Percentiles rank a stretch among this genome's conserved stretches.
Conservation (phyloP, 2,888 invertebrate species). For the Graphium colonna region DNA sequence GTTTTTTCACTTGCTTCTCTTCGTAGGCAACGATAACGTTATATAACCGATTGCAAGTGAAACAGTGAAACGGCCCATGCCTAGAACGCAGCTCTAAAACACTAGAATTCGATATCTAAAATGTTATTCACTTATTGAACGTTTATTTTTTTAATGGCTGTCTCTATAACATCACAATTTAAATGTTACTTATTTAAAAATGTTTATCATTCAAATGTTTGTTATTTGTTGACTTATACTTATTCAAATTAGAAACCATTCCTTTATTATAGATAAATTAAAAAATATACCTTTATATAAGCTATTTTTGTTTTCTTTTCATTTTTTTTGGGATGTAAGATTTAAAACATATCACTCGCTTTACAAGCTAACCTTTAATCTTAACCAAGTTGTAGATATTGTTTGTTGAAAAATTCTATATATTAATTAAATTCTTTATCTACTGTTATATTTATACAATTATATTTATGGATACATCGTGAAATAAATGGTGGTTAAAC, state of each 20-base stretch:
- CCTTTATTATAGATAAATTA: constrained; percentile 6
- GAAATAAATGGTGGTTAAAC: neutral
- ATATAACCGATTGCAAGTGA: too few relatives aligned
- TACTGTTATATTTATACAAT: constrained; percentile 7
- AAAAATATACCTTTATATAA: neutral
- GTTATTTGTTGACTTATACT: constrained; percentile 11
- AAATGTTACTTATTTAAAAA: neutral
- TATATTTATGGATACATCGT: constrained; percentile 7
- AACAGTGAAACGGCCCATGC: constrained; percentile 6
- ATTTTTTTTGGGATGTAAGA: constrained; percentile 55
- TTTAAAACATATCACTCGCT: constrained; percentile 78
- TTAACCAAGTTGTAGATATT: constrained; percentile 40
- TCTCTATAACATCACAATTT: neutral
- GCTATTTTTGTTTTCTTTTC: constrained; percentile 20
- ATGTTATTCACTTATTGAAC: neutral
- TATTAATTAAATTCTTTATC: constrained; percentile 14
- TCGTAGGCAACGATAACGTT: too few relatives aligned
- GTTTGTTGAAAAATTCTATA: constrained; percentile 40
- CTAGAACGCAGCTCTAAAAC: too few relatives aligned
- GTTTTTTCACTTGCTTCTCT: too few relatives aligned
- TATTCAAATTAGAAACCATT: constrained; percentile 16
- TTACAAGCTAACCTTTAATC: constrained; percentile 52
- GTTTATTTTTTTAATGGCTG: neutral
- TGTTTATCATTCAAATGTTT: constrained; percentile 3
- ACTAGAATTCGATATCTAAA: constrained; percentile 2